Conservation (phyloP, 2,113 vertebrate species). For the Pluvianellus socialis region DNA sequence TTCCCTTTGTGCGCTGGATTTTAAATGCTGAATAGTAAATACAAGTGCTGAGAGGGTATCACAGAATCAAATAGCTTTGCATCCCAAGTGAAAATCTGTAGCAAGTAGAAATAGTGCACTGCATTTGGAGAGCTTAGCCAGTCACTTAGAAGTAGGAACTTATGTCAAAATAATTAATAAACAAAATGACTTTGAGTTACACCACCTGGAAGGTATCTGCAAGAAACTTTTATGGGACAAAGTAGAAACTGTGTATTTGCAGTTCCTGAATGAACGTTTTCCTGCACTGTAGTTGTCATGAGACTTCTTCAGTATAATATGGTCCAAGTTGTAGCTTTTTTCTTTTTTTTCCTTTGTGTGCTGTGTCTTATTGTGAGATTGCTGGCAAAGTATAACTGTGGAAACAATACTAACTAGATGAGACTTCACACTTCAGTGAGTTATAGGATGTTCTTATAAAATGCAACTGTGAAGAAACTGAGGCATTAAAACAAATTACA, state of each 20-base stretch:
- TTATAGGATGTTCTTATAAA: not conserved
- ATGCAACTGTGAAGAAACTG: not conserved
- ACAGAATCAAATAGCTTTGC: not conserved
- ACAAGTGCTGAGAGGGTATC: not conserved
- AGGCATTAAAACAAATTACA: not conserved
- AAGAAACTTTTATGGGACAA: not conserved
- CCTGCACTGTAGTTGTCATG: not conserved
- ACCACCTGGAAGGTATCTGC: not conserved
- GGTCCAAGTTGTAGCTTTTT: not conserved
- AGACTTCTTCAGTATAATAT: not conserved
- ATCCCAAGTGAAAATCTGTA: not conserved
- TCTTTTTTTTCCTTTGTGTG: not conserved
- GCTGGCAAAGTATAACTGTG: not conserved
- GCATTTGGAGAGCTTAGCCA: not conserved
- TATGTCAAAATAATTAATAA: not conserved
- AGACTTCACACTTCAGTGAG: not conserved
- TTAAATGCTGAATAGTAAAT: conserved; percentile 15
- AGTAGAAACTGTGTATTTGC: not conserved
- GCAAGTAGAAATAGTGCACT: not conserved
- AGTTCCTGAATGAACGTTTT: not conserved
- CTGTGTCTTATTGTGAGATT: not conserved
- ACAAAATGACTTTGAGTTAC: not conserved
- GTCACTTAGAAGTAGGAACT: not conserved
- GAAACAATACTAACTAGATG: not conserved
- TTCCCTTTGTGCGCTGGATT: conserved; percentile 25